Evolutionary conservation across 2,113 vertebrate genomes (phyloP), one percentile per base, ranked within the genome.

Genomic region (Lamprotornis superbus): DNA sequence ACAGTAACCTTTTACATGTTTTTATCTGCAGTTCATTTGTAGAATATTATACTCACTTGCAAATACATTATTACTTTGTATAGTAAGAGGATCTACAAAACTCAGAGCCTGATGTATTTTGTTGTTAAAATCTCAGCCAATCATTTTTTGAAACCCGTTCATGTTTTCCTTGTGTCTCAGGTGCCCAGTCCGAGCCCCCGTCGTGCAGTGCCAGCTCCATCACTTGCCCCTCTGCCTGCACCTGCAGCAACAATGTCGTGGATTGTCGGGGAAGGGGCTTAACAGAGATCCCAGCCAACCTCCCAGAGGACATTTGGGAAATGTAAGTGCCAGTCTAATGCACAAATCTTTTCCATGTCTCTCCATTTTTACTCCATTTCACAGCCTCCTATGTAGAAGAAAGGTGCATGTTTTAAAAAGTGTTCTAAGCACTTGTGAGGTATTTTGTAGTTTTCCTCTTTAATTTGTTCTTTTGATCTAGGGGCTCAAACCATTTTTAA

Each of bases 191-290:
- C 0, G 99, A 99, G 88, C 92, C 98, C 37, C 98, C 98, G 0
- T 97, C 98, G 4, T 99, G 99, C 96, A 98, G 97, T 19, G 98
- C 99, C 93, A 99, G 99, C 93, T 98, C 98, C 23, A 97, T 99
- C 39, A 98, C 98, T 40, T 99, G 99, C 91, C 99, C 99, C 7
- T 97, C 98, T 27, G 98, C 98, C 97, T 99, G 99, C 97, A 99
- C 98, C 94, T 99, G 99, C 96, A 99, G 99, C 97, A 99, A 99
- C 98, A 99, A 99, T 86, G 99, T 99, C 1, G 98, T 99, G 97
- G 99, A 99, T 97, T 99, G 99, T 96, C 98, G 99, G 52, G 99
- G 99, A 56, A 99, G 99, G 97, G 96, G 98, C 65, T 96, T 99
- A 35, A 98, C 98, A 0, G 99, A 99, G 97, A 99, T 99, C 68